Evolutionary conservation across 2,113 vertebrate species (phyloP).

Genomic region (Phyllopteryx taeniolatus): DNA sequence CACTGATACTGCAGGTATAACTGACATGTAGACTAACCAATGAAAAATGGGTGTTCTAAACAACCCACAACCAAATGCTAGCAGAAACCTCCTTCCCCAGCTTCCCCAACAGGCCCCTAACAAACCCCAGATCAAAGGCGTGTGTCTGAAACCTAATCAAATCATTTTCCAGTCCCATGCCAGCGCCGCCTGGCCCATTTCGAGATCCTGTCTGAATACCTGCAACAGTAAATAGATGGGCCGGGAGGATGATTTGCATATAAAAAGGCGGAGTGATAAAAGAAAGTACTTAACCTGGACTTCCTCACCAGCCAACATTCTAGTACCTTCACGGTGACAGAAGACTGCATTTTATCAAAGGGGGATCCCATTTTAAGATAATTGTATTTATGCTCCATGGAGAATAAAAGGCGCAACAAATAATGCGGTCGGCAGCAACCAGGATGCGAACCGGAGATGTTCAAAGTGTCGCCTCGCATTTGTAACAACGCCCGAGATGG

Average conservation of each 20-base stretch:
- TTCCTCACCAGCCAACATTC: slow-evolving; percentile 67
- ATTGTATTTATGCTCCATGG: slow-evolving; percentile 67
- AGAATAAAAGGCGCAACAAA: slow-evolving; percentile 50
- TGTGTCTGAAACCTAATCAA: slow-evolving; percentile 68
- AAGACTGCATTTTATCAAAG: slow-evolving; percentile 66
- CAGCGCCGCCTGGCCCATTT: slow-evolving; percentile 39
- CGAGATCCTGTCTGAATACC: slow-evolving; percentile 65
- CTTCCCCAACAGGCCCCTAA: slow-evolving; percentile 60
- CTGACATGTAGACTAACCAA: not conserved
- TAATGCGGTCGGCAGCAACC: slow-evolving; percentile 3
- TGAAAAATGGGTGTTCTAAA: not conserved
- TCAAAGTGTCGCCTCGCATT: slow-evolving; percentile 48
- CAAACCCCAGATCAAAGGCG: slow-evolving; percentile 68
- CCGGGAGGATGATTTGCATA: slow-evolving; percentile 69
- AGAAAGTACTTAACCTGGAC: slow-evolving; percentile 73
- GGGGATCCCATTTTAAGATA: slow-evolving; percentile 70
- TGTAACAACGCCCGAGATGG: slow-evolving; percentile 39
- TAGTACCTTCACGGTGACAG: slow-evolving; percentile 67
- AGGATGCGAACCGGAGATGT: slow-evolving; percentile 26
- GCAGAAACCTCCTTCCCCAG: slow-evolving; percentile 50
- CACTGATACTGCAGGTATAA: not conserved
- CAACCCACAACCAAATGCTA: slow-evolving; percentile 25
- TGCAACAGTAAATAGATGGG: slow-evolving; percentile 72
- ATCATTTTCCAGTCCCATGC: slow-evolving; percentile 58
- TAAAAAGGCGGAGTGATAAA: slow-evolving; percentile 74